Evolutionary conservation across 2,113 vertebrate species (phyloP).

Genomic region (Podarcis raffonei): DNA sequence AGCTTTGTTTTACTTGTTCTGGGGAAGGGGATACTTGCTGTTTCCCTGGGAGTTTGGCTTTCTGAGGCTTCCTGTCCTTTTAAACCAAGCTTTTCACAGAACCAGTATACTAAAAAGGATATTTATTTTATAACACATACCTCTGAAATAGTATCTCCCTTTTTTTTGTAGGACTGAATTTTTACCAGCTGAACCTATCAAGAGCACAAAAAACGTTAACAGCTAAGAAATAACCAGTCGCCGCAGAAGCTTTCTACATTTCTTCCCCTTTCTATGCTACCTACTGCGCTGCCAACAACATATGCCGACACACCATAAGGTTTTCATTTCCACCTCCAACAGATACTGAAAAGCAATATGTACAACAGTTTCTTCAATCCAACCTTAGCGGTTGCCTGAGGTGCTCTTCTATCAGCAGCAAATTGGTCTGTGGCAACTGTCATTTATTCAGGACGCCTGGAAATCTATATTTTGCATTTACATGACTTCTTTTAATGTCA

Average conservation of each 20-base stretch:
- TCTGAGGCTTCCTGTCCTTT: not conserved
- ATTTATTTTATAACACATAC: not conserved
- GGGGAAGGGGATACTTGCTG: not conserved
- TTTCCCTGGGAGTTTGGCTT: not conserved
- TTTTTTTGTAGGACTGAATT: not conserved
- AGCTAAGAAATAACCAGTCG: conserved; percentile 12
- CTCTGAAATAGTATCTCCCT: not conserved
- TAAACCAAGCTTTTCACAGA: not conserved
- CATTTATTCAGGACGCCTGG: not conserved
- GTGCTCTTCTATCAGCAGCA: conserved; percentile 2
- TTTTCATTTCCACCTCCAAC: conserved; percentile 29
- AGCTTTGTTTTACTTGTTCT: not conserved
- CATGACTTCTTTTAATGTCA: conserved; percentile 7
- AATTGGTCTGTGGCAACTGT: conserved; percentile 6
- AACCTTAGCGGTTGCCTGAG: conserved; percentile 3
- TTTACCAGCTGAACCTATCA: not conserved
- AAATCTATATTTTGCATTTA: conserved; percentile 5
- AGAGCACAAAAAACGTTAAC: not conserved
- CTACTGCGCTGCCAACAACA: conserved; percentile 30
- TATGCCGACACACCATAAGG: conserved; percentile 25
- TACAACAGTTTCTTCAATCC: conserved; percentile 24
- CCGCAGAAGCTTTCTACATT: not conserved
- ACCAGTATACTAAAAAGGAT: not conserved
- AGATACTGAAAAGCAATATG: conserved; percentile 31
- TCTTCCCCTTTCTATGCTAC: conserved; percentile 18